phyloP scores from a whole-genome alignment of 2,888 invertebrate genomes.

The Ephialtes manifestator region DNA sequence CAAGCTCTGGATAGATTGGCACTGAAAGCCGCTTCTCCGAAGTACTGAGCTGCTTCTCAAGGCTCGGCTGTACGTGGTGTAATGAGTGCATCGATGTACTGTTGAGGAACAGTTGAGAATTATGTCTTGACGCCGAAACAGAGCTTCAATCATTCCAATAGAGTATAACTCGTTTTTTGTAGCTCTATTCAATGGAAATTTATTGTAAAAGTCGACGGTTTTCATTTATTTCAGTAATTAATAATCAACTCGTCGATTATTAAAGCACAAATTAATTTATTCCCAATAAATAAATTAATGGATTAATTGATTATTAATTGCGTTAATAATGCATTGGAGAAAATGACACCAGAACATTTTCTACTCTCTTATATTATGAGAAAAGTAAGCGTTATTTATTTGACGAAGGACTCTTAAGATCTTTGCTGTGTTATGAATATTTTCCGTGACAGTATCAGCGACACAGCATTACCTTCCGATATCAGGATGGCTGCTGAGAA shows the following conservation, averaged over 20 bases:
- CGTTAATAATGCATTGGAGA: too few relatives aligned
- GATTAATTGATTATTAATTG: too few relatives aligned
- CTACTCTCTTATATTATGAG: too few relatives aligned
- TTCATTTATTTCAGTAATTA: too few relatives aligned
- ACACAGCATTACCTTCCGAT: conserved; percentile 82
- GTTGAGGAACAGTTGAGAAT: conserved; percentile 58
- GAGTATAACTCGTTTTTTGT: too few relatives aligned
- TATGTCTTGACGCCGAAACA: neutral
- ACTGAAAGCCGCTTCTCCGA: conserved; percentile 83
- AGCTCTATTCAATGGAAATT: too few relatives aligned
- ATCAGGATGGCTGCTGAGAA: conserved; percentile 89
- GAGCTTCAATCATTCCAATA: neutral
- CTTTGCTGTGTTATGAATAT: neutral
- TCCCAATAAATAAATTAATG: too few relatives aligned
- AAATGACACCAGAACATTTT: too few relatives aligned
- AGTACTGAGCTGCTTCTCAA: conserved; percentile 78
- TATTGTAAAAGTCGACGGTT: too few relatives aligned
- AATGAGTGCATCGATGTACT: conserved; percentile 81
- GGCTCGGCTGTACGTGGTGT: conserved; percentile 77
- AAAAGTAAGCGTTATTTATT: too few relatives aligned
- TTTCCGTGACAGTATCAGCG: neutral
- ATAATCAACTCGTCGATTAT: too few relatives aligned
- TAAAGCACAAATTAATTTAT: too few relatives aligned
- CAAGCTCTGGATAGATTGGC: conserved; percentile 82
- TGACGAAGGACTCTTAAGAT: neutral